Conservation (phyloP, 2,113 vertebrate genomes). For the Gymnarchus niloticus region DNA sequence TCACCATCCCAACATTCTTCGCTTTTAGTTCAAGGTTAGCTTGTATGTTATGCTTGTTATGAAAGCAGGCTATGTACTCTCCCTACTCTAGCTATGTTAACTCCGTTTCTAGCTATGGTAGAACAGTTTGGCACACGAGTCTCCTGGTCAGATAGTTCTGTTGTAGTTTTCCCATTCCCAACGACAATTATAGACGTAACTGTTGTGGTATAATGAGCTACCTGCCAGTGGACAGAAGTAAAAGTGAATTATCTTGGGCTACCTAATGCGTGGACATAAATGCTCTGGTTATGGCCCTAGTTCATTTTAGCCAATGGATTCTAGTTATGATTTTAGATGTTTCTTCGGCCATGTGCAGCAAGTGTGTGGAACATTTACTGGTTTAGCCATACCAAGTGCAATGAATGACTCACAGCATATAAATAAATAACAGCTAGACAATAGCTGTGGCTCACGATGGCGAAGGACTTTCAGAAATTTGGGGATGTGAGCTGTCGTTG, state of each 20-base stretch:
- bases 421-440: not conserved
- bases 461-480: not conserved
- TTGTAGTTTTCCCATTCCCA: not conserved
- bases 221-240: not conserved
- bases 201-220: not conserved
- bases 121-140: too few relatives aligned
- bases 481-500: not conserved
- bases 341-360: not conserved
- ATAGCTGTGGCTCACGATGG: not conserved
- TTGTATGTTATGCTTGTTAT: not conserved
- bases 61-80: not conserved
- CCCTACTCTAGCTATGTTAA: not conserved
- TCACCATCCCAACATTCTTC: not conserved
- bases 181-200: not conserved
- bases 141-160: not conserved
- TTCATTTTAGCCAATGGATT: not conserved
- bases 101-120: not conserved
- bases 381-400: not conserved
- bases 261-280: not conserved
- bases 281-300: not conserved
- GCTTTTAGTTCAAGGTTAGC: not conserved
- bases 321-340: not conserved
- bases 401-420: not conserved
- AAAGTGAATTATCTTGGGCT: not conserved
- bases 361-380: not conserved